Evolutionary conservation across 1,140 invertebrate species (phyloP).

Genomic region (Sarcophaga peregrina): DNA sequence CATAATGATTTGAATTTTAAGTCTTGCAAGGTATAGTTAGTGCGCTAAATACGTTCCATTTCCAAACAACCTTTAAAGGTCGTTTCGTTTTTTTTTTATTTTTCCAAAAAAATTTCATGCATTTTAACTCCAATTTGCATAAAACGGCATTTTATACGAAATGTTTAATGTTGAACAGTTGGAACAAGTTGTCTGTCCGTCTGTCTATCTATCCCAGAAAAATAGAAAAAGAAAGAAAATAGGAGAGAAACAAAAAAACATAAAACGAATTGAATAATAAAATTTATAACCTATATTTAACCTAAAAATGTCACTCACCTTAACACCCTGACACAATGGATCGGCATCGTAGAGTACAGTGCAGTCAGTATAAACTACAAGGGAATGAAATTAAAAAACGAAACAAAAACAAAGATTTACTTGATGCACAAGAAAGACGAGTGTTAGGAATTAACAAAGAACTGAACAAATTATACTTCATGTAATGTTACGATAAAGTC

Average conservation of each 20-base stretch:
- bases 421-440: not conserved
- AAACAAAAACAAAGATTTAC: not conserved
- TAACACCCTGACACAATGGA: conserved; percentile 30
- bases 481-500: not conserved
- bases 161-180: not conserved
- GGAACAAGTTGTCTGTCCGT: not conserved
- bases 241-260: not conserved
- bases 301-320: conserved; percentile 41
- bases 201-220: not conserved
- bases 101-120: not conserved
- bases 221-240: not conserved
- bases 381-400: not conserved
- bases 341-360: not conserved
- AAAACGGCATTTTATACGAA: not conserved
- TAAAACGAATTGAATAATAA: not conserved
- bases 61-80: conserved; percentile 36
- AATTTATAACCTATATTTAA: conserved; percentile 39
- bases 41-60: not conserved
- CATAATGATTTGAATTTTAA: too few species aligned
- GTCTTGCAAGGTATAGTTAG: too few species aligned
- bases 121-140: not conserved
- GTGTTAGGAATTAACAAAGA: not conserved
- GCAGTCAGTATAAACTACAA: not conserved
- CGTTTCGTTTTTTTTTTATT: not conserved
- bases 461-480: not conserved